Percentiles rank a stretch among this genome's conserved stretches.
phyloP scores from a whole-genome alignment of 2,888 invertebrate species.

The Cephus pulcher region DNA sequence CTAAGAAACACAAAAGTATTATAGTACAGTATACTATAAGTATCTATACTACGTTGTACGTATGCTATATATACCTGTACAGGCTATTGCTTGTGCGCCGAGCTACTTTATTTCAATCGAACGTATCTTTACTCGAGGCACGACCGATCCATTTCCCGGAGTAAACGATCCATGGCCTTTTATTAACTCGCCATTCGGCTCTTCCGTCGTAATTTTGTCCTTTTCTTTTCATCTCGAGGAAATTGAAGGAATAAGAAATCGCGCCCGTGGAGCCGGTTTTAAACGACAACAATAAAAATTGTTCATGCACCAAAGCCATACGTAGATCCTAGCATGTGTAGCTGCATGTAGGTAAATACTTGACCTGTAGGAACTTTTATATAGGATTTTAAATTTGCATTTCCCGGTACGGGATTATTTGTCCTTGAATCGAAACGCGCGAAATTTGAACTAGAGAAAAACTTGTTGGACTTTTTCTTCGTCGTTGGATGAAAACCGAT shows the following conservation, averaged over 20 bases:
- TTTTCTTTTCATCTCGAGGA: not conserved
- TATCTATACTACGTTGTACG: not conserved
- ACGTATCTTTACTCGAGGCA: slow-evolving; percentile 4
- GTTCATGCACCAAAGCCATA: not conserved
- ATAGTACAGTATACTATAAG: not conserved
- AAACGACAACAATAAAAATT: not conserved
- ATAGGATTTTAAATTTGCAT: not conserved
- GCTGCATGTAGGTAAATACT: not conserved
- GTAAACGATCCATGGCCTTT: slow-evolving; percentile 4
- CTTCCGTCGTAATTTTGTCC: not conserved
- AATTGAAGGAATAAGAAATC: not conserved
- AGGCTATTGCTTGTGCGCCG: not conserved
- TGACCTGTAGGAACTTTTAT: not conserved
- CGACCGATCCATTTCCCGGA: not conserved
- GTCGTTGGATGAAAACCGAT: not conserved
- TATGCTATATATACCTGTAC: not conserved
- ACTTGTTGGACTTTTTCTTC: not conserved
- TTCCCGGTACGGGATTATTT: not conserved
- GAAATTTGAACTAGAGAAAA: not conserved
- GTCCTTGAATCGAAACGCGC: not conserved
- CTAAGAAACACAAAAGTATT: slow-evolving; percentile 2
- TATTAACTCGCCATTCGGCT: not conserved
- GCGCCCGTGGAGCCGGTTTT: not conserved
- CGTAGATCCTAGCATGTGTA: not conserved
- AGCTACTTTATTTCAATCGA: slow-evolving; percentile 6